Conservation (phyloP, 2,797 vertebrate species). For the Lagodon rhomboides region DNA sequence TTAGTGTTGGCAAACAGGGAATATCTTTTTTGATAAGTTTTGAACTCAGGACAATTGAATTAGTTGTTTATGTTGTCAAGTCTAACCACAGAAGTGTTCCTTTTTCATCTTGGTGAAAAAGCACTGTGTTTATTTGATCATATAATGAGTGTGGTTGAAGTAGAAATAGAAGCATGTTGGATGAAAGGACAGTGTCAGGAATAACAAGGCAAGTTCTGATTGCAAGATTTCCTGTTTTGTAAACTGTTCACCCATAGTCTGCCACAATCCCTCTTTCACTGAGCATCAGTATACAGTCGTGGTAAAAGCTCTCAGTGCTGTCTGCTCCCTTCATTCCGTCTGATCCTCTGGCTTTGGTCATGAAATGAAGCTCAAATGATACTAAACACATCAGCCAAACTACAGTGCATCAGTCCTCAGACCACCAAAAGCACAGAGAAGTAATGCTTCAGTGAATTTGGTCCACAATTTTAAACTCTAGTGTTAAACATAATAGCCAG, state of each 20-base stretch:
- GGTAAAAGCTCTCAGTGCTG: constrained; percentile 14
- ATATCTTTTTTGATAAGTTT: not conserved
- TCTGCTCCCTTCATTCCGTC: constrained; percentile 42
- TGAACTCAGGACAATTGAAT: not conserved
- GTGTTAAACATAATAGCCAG: constrained; percentile 40
- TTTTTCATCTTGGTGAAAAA: not conserved
- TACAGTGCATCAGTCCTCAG: not conserved
- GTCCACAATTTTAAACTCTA: constrained; percentile 10
- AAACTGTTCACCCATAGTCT: constrained; percentile 45
- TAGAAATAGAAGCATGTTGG: not conserved
- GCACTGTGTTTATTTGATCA: not conserved
- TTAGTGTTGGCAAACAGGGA: constrained; percentile 13
- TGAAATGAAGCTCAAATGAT: constrained; percentile 38
- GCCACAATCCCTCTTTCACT: constrained; percentile 29
- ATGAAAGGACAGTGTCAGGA: not conserved
- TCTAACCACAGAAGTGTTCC: not conserved
- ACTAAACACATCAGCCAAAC: constrained; percentile 28
- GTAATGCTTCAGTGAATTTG: constrained; percentile 49
- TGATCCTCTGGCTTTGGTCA: constrained; percentile 61
- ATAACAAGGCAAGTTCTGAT: not conserved
- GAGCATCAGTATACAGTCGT: constrained; percentile 4
- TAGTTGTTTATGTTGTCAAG: not conserved
- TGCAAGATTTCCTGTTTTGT: constrained; percentile 12
- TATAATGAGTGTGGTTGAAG: not conserved
- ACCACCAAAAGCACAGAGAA: constrained; percentile 21